phyloP scores from a whole-genome alignment of 2,113 vertebrate species.

The Pituophis catenifer region DNA sequence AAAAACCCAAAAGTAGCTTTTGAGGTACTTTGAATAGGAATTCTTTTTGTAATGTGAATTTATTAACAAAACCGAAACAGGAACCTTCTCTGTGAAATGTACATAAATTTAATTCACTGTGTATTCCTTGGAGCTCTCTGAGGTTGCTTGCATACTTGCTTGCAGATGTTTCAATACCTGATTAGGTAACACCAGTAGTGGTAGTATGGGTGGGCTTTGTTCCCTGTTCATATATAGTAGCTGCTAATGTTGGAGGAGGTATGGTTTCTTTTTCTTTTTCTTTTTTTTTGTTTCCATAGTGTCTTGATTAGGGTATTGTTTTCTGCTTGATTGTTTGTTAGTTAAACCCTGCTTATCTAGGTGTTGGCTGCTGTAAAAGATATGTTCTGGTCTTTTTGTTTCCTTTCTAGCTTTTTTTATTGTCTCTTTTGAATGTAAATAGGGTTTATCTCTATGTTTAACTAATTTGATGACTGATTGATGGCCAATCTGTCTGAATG shows the following conservation, averaged over 20 bases:
- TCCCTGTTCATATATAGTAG: neutral
- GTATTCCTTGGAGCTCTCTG: neutral
- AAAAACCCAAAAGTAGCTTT: neutral
- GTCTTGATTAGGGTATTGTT: neutral
- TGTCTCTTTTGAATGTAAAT: neutral
- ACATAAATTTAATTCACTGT: neutral
- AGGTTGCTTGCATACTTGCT: neutral
- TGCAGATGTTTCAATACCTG: neutral
- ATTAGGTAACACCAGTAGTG: too few species aligned
- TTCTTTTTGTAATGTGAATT: neutral
- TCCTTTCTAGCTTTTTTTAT: neutral
- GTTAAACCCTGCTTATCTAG: neutral
- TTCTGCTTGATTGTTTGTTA: neutral
- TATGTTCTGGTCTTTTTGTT: neutral
- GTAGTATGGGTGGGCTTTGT: neutral
- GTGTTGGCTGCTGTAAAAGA: neutral
- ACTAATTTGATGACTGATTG: neutral
- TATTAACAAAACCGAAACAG: neutral
- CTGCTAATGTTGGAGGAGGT: neutral
- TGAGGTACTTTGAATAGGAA: neutral
- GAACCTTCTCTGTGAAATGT: neutral
- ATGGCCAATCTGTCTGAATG: neutral
- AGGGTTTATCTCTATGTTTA: neutral
- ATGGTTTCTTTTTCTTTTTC: neutral
- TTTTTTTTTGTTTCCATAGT: neutral